Conservation (phyloP, 2,888 invertebrate species). For the Alloplasta piceator region DNA sequence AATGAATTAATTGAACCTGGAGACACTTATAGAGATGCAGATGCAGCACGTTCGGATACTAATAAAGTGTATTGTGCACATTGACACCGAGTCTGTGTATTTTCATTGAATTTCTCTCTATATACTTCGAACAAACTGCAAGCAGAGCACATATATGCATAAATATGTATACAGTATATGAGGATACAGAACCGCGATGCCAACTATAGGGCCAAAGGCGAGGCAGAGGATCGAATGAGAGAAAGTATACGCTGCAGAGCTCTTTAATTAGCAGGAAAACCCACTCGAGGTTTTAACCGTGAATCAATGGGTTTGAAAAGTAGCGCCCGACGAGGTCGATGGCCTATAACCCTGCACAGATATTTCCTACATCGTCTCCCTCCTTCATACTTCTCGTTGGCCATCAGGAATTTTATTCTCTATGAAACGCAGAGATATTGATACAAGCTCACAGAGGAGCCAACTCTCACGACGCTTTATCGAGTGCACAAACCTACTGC, state of each 20-base stretch:
- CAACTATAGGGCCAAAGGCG: slow-evolving; percentile 26
- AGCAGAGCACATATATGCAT: neutral
- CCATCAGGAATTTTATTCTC: slow-evolving; percentile 45
- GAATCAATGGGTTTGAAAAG: slow-evolving; percentile 73
- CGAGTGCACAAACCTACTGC: slow-evolving; percentile 65
- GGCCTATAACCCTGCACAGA: slow-evolving; percentile 58
- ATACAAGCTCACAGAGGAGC: slow-evolving; percentile 44
- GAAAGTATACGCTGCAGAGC: slow-evolving; percentile 30
- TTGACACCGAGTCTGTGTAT: slow-evolving; percentile 24
- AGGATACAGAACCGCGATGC: slow-evolving; percentile 4
- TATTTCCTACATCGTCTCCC: neutral
- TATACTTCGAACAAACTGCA: slow-evolving; percentile 1
- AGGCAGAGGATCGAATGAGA: slow-evolving; percentile 14
- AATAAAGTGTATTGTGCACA: slow-evolving; percentile 37
- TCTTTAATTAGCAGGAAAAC: slow-evolving; percentile 63
- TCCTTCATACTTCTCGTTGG: slow-evolving; percentile 20
- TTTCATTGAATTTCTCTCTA: slow-evolving; percentile 21
- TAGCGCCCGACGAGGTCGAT: slow-evolving; percentile 71
- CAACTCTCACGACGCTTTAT: slow-evolving; percentile 68
- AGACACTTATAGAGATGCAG: neutral
- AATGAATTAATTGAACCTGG: slow-evolving; percentile 26
- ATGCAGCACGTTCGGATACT: slow-evolving; percentile 12
- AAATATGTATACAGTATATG: neutral
- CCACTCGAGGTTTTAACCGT: slow-evolving; percentile 69
- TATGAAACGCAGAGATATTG: slow-evolving; percentile 32